phyloP scores from a whole-genome alignment of 2,888 invertebrate genomes.

The Neoscelio sp. region DNA sequence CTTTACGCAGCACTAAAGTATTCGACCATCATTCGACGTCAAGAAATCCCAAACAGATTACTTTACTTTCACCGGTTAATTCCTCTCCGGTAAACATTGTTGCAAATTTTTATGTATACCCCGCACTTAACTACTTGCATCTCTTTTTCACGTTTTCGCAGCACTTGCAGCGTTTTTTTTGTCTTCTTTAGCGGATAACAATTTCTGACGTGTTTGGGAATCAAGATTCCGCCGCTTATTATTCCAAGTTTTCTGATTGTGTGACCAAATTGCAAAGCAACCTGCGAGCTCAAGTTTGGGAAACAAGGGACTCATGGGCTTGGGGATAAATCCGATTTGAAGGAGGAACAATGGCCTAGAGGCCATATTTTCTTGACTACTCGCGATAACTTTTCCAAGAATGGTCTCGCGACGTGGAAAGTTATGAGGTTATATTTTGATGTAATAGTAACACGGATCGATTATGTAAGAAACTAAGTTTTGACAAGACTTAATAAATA shows the following conservation, averaged over 20 bases:
- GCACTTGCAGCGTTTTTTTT: conserved; percentile 34
- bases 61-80: conserved; percentile 38
- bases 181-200: conserved; percentile 28
- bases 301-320: conserved; percentile 24
- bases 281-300: neutral
- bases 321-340: conserved; percentile 44
- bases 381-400: conserved; percentile 35
- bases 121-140: conserved; percentile 17
- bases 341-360: conserved; percentile 22
- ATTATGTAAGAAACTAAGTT: neutral
- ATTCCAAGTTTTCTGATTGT: conserved; percentile 42
- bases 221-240: conserved; percentile 41
- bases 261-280: conserved; percentile 51
- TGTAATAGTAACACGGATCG: conserved; percentile 26
- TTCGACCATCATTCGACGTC: no score
- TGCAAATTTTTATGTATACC: conserved; percentile 24
- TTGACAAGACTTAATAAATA: neutral
- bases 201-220: conserved; percentile 38
- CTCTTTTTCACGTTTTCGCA: conserved; percentile 15
- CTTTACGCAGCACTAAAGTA: no score
- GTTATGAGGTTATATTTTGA: conserved; percentile 31
- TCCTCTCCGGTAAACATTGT: conserved; percentile 44
- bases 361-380: conserved; percentile 35
- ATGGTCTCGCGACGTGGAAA: conserved; percentile 28
- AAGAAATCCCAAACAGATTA: conserved; percentile 42